These are phyloP conservation scores for Lacerta bilineata DNA, from an alignment of 2,797 vertebrate genomes.

Conservation along the genomic window DNA sequence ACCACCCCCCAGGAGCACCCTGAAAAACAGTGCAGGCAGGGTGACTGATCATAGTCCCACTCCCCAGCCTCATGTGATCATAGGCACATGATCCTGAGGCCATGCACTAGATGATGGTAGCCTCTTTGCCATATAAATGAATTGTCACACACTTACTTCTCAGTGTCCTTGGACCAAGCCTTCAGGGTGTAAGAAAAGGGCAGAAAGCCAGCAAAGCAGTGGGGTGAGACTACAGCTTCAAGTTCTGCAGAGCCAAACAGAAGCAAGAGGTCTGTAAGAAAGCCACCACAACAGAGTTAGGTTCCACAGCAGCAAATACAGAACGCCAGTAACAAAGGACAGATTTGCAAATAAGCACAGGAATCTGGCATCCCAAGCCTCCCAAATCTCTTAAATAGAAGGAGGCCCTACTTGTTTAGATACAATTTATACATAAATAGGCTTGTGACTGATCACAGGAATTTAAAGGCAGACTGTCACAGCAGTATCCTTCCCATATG, in stretches of 20 bases:
- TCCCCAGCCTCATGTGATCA: too few relatives aligned
- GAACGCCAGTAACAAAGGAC: neutral
- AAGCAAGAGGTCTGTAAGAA: neutral
- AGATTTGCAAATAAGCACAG: neutral
- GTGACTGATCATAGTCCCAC: too few relatives aligned
- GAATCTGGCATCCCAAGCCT: neutral
- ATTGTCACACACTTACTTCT: slow-evolving; percentile 23
- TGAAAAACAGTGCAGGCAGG: too few relatives aligned
- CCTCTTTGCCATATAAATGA: neutral
- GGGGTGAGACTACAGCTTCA: neutral
- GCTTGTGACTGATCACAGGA: neutral
- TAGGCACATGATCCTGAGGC: too few relatives aligned
- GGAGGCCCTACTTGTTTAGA: neutral
- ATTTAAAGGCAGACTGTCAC: neutral
- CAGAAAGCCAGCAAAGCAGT: slow-evolving; percentile 4
- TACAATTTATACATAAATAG: neutral
- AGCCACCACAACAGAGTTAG: slow-evolving; percentile 3
- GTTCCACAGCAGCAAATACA: neutral
- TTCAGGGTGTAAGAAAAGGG: slow-evolving; percentile 21
- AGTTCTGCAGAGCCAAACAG: slow-evolving; percentile 11
- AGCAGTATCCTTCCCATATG: neutral
- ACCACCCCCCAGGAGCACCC: too few relatives aligned
- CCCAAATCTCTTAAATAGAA: neutral
- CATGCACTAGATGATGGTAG: neutral
- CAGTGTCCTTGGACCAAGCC: neutral